Conservation (phyloP, 2,888 invertebrate species). For the Liopterus haemorrhoidalis region DNA sequence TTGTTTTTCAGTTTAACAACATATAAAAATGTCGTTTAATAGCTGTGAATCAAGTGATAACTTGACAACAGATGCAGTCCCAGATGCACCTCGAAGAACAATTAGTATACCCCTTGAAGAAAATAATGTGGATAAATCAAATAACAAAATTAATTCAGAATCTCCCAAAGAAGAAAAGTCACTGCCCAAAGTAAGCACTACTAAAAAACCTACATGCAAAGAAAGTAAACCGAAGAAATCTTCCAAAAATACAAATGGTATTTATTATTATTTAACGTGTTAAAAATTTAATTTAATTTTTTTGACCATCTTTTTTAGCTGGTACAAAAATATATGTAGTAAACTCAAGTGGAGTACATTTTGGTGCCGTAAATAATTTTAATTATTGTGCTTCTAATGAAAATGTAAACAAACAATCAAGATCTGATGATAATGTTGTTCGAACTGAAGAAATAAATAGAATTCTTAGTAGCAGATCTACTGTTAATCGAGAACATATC, state of each 20-base stretch:
- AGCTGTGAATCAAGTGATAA: not conserved
- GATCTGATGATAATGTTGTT: conserved; percentile 23
- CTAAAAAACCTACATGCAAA: too few species aligned
- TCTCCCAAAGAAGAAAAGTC: too few species aligned
- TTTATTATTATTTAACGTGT: too few species aligned
- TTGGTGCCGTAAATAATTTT: conserved; percentile 18
- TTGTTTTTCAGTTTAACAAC: too few species aligned
- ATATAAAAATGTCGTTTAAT: too few species aligned
- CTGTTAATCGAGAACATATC: conserved; percentile 51
- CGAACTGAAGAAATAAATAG: conserved; percentile 31
- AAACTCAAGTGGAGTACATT: conserved; percentile 18
- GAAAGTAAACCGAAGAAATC: too few species aligned
- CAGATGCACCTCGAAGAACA: conserved; percentile 12
- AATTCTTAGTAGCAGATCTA: conserved; percentile 29
- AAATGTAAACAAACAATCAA: conserved; percentile 16
- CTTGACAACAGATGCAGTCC: conserved; percentile 19
- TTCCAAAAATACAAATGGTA: too few species aligned
- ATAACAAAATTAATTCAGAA: too few species aligned
- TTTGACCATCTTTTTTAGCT: conserved; percentile 12
- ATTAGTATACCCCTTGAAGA: too few species aligned
- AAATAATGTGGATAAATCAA: too few species aligned
- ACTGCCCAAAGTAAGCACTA: too few species aligned
- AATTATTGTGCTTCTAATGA: conserved; percentile 10
- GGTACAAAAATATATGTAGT: conserved; percentile 17
- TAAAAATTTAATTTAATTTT: too few species aligned